Evolutionary conservation across 2,888 invertebrate genomes (phyloP).

Genomic region (Zaprionus lineosus): DNA sequence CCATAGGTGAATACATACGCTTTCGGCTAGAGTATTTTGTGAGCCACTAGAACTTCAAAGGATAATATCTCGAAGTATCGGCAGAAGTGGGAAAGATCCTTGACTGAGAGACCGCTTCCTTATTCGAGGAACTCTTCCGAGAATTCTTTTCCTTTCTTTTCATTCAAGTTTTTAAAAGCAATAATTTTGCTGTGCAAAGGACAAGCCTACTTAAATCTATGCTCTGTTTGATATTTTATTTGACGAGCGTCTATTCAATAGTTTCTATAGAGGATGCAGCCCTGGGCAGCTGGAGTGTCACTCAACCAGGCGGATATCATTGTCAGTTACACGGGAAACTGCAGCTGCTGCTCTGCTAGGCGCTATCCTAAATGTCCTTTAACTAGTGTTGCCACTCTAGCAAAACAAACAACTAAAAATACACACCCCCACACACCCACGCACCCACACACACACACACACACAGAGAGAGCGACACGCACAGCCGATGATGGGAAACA

Average conservation of each 20-base stretch:
- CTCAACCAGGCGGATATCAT: conserved; percentile 62
- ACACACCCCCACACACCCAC: conserved; percentile 13
- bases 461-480: conserved; percentile 1
- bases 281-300: conserved; percentile 59
- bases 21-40: no score
- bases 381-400: conserved; percentile 36
- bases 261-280: conserved; percentile 28
- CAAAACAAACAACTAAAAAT: conserved; percentile 39
- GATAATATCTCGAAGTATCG: no score
- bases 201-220: not conserved
- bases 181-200: no score
- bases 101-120: no score
- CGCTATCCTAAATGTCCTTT: conserved; percentile 35
- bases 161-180: no score
- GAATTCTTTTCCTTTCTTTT: no score
- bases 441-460: conserved; percentile 9
- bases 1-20: no score
- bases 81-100: no score
- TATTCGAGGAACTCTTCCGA: no score
- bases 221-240: no score
- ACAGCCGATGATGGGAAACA: not conserved
- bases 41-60: no score
- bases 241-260: no score
- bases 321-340: conserved; percentile 66
- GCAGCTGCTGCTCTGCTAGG: conserved; percentile 59